Percentiles rank a stretch among this genome's conserved stretches.
phyloP scores from a whole-genome alignment of 2,888 invertebrate genomes.

The Saturnia japonica region DNA sequence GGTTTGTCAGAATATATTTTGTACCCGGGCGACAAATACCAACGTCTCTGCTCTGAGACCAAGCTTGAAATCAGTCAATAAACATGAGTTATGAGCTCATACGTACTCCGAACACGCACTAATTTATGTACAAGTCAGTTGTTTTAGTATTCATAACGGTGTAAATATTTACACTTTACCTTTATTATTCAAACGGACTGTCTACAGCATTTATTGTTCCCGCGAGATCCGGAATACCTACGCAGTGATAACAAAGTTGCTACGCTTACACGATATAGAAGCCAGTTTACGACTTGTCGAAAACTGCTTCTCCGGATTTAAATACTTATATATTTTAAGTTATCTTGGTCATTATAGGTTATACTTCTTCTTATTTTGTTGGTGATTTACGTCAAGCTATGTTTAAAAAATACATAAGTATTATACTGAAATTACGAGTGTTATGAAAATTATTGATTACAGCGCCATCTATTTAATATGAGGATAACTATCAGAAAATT shows the following conservation, averaged over 20 bases:
- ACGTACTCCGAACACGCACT: not conserved
- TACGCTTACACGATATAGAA: not conserved
- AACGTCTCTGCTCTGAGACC: too few species aligned
- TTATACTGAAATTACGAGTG: too few species aligned
- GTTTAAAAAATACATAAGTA: too few species aligned
- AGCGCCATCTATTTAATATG: not conserved
- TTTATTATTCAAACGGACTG: constrained; percentile 7
- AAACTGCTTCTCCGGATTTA: not conserved
- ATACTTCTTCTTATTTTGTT: too few species aligned
- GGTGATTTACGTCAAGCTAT: too few species aligned
- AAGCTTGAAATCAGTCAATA: too few species aligned
- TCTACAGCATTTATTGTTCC: not conserved
- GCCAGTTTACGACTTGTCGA: not conserved
- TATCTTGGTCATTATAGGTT: not conserved
- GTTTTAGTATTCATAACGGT: not conserved
- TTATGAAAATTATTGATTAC: not conserved
- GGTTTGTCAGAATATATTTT: too few species aligned
- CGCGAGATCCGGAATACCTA: not conserved
- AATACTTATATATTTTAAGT: not conserved
- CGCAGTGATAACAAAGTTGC: not conserved
- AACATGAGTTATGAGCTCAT: too few species aligned
- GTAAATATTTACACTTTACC: not conserved
- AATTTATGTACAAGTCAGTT: not conserved
- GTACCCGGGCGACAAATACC: too few species aligned
- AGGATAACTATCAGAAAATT: not conserved